Conservation (phyloP, 2,113 vertebrate species). For the Apistogramma diplotaenia region DNA sequence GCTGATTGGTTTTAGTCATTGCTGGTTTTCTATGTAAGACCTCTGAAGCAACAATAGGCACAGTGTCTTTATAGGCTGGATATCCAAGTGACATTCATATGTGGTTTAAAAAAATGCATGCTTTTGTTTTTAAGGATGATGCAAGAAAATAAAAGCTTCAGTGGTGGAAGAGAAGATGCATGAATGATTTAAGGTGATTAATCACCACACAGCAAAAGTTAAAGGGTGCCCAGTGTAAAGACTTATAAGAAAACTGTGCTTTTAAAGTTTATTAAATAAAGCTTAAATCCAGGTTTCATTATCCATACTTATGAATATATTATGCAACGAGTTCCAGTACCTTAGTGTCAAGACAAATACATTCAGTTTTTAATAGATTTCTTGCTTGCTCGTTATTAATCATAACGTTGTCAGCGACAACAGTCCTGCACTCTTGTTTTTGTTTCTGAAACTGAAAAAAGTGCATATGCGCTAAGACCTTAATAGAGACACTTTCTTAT, state of each 20-base stretch:
- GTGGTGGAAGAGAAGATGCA: background rate
- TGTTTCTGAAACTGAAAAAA: constrained; percentile 50
- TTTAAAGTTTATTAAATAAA: constrained; percentile 33
- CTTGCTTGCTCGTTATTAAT: constrained; percentile 25
- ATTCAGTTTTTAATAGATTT: constrained; percentile 14
- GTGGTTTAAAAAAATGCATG: constrained; percentile 2
- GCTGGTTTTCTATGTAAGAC: constrained; percentile 30
- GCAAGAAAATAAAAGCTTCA: background rate
- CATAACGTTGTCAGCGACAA: background rate
- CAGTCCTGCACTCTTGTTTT: constrained; percentile 9
- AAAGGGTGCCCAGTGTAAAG: constrained; percentile 1
- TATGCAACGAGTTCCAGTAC: constrained; percentile 24
- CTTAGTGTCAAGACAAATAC: constrained; percentile 52
- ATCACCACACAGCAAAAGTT: background rate
- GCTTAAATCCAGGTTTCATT: constrained; percentile 12
- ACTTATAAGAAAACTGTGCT: background rate
- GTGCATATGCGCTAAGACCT: constrained; percentile 54
- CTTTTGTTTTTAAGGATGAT: background rate
- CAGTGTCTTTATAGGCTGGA: constrained; percentile 3
- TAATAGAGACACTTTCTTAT: background rate
- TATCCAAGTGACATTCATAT: constrained; percentile 27
- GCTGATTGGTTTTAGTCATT: constrained; percentile 24
- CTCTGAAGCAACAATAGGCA: constrained; percentile 26
- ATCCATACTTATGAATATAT: constrained; percentile 5
- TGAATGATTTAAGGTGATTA: background rate